phyloP scores from a whole-genome alignment of 2,113 vertebrate species.

The Zingel zingel region DNA sequence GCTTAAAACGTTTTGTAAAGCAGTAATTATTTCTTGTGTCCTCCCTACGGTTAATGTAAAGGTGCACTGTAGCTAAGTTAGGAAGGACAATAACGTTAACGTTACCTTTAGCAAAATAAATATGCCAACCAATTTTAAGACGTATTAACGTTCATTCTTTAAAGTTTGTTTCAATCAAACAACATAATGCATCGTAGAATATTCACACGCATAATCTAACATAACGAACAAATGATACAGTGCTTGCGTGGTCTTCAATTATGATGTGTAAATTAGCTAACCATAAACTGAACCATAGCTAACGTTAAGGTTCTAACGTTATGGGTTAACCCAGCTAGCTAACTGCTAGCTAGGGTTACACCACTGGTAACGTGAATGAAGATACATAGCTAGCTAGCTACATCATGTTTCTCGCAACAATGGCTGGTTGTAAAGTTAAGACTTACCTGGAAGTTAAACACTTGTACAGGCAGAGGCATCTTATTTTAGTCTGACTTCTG shows the following conservation, averaged over 20 bases:
- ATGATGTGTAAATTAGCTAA: background rate
- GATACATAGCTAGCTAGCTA: background rate
- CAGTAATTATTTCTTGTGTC: background rate
- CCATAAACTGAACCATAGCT: background rate
- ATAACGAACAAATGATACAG: no score
- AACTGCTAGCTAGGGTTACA: slow-evolving; percentile 5
- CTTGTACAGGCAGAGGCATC: slow-evolving; percentile 96
- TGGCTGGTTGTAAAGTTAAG: background rate
- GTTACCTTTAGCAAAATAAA: no score
- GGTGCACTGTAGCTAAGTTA: background rate
- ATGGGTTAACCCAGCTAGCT: slow-evolving; percentile 13
- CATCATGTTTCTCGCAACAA: background rate
- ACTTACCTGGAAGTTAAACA: slow-evolving; percentile 95
- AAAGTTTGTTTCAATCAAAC: background rate
- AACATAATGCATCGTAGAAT: background rate
- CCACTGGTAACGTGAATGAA: background rate
- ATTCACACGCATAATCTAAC: no score
- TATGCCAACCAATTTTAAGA: no score
- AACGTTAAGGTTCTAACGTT: no score
- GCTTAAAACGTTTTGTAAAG: background rate
- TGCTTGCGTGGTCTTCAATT: background rate
- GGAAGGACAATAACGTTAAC: no score
- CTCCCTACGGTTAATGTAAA: background rate
- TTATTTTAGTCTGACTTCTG: slow-evolving; percentile 66
- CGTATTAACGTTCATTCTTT: background rate